These are phyloP conservation scores for Grammomys dolichurus DNA, from an alignment of 2,113 vertebrate species.

Conservation along the genomic window DNA sequence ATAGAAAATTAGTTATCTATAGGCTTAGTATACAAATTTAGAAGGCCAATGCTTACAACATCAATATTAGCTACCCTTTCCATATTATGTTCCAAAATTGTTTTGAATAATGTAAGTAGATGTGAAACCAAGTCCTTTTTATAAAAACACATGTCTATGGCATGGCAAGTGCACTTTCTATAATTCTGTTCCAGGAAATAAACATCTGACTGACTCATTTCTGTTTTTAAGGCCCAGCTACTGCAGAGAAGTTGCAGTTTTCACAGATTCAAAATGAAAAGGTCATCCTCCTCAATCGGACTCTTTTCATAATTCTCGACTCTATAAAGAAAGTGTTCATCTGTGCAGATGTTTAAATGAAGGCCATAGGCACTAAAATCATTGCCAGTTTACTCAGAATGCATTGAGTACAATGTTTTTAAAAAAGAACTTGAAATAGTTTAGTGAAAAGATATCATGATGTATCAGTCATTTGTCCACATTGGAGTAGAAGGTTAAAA, in stretches of 20 bases:
- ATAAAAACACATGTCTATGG: conserved; percentile 55
- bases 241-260: conserved; percentile 65
- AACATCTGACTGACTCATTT: conserved; percentile 71
- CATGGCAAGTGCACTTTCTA: conserved; percentile 62
- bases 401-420: conserved; percentile 9
- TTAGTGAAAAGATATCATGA: background rate
- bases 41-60: background rate
- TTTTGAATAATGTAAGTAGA: conserved; percentile 54
- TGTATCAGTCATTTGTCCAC: background rate
- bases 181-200: conserved; percentile 61
- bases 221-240: conserved; percentile 51
- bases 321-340: conserved; percentile 42
- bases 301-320: conserved; percentile 43
- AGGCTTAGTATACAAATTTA: background rate
- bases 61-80: background rate
- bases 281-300: conserved; percentile 15
- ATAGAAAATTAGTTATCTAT: conserved; percentile 16
- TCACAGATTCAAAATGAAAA: conserved; percentile 69
- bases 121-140: conserved; percentile 64
- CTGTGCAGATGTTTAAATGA: conserved; percentile 47
- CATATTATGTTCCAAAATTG: conserved; percentile 56
- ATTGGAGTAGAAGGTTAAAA: conserved; percentile 5
- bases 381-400: conserved; percentile 29
- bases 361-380: conserved; percentile 58
- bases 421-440: conserved; percentile 47